Evolutionary conservation across 2,888 invertebrate species (phyloP), one percentile per base, ranked within the genome.

Genomic region (Clistopyga incitator): DNA sequence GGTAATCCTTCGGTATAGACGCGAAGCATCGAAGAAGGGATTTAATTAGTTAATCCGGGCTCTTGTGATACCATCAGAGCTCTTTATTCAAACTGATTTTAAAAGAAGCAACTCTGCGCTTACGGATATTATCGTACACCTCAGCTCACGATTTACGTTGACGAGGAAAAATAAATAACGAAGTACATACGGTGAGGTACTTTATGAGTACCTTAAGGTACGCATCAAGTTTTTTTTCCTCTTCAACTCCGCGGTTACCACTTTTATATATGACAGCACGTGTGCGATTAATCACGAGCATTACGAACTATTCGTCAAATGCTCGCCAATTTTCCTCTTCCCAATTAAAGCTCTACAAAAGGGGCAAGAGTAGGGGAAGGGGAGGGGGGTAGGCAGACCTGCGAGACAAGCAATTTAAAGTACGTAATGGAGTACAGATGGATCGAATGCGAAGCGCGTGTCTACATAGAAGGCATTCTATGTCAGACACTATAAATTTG

Each of bases 331-430:
- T 75, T 50, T 71, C 65, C 72, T 64, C 56, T 59, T 72, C 76
- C 76, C 79, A 79, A 78, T 82, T 82, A 76, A 59, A 50, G 61
- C 61, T n/a, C 29, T 50, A 64, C 52, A 38, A n/a, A 52, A 15
- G 45, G 45, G 23, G 1, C 13, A 23, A 8, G 29, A 25, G 25
- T 25, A 8, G 15, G 61, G 34, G 18, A 11, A n/a, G 2, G 42
- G 13, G 0, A 11, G 25, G 38, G 34, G 56, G 1, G 15, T 18
- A 18, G 23, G 15, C 67, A 1, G 47, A n/a, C 61, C 8, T 34
- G 45, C 50, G 74, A 75, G 65, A 78, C 80, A 81, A 84, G 81
- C 84, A 81, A 84, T 81, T 81, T 84, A 70, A 78, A 81, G 70
- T 65, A 78, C 74, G 70, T 75, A 59, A 84, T 84, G 65, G 78